Base-by-base conservation (phyloP, 2,113 vertebrate species). In the Orthochromis indermauri region DNA sequence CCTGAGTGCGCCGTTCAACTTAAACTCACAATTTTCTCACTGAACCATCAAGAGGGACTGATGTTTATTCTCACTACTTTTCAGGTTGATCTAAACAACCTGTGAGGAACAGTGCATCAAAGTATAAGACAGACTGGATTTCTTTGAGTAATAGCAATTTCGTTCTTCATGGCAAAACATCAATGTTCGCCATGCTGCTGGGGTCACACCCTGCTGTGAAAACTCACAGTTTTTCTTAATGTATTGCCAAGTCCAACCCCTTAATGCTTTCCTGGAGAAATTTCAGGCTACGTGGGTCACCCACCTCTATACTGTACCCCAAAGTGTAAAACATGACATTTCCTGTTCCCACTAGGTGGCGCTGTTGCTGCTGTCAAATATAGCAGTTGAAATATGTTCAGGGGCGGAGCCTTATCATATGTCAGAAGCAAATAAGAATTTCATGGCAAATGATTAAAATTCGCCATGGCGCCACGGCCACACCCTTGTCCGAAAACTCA, bases 381-480 rank as follows among this genome's bases (percentile, higher is more conserved):
- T 61, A 3, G 57, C 57, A 61, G 57, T 33, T 61, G 28, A 61
- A 61, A 53, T 53, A 53, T 53, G 19, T 53, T 53, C 19, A 11
- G 16, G 8, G 57, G 28, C 3, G 1, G 28, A 61, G 14, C 57
- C 57, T 33, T 61, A 61, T 33, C 57, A 61, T 61, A 33, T 61
- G 16, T 61, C 14, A 61, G 57, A 33, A 33, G 57, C 57, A 61
- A 61, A 31, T 31, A 61, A 33, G 57, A 61, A 31, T 61, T 61
- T 61, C 1, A 61, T 61, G 28, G 57, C 8, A 31, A 61, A 33
- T 61, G 2, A 61, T 61, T 61, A 31, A 31, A 61, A 61, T 61
- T 31, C 0, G 2, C 16, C 2, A 0, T 61, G 57, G 26, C 2
- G 0, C 16, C 57, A 31, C 1, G 3, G 57, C 8, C 8, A 61